These are phyloP conservation scores for Neodon shergylaensis DNA, from an alignment of 2,113 vertebrate species.

Conservation along the genomic window DNA sequence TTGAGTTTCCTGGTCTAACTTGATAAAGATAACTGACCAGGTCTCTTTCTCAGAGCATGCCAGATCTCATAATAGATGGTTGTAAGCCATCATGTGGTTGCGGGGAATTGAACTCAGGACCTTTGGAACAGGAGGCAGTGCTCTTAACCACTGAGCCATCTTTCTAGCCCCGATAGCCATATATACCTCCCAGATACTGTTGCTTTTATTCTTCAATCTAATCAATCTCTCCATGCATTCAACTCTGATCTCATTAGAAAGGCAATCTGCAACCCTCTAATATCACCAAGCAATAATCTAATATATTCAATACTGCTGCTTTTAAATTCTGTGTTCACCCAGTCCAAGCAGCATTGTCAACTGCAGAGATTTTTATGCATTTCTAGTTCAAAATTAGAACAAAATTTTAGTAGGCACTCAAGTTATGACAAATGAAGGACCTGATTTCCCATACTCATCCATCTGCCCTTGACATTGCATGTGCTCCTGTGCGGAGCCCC, in stretches of 20 bases:
- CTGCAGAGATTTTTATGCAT: not conserved
- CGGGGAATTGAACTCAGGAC: no score
- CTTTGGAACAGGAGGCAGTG: no score
- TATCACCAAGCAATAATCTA: not conserved
- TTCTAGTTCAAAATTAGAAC: not conserved
- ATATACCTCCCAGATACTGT: not conserved
- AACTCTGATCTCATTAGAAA: conserved; percentile 7
- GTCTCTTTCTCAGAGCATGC: no score
- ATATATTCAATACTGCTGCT: not conserved
- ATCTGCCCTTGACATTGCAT: not conserved
- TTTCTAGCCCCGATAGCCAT: no score
- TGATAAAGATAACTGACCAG: no score
- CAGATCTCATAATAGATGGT: no score
- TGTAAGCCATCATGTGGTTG: no score
- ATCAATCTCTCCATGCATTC: not conserved
- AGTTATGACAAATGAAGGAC: not conserved
- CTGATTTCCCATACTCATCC: not conserved
- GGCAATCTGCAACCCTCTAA: not conserved
- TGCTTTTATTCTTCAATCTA: not conserved
- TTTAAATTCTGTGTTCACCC: conserved; percentile 7
- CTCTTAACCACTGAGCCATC: no score
- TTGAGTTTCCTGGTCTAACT: no score
- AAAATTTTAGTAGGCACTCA: not conserved
- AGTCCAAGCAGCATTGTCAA: not conserved
- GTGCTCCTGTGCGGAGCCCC: not conserved